phyloP scores from a whole-genome alignment of 2,797 vertebrate genomes.

The Scomberomorus guttatus region DNA sequence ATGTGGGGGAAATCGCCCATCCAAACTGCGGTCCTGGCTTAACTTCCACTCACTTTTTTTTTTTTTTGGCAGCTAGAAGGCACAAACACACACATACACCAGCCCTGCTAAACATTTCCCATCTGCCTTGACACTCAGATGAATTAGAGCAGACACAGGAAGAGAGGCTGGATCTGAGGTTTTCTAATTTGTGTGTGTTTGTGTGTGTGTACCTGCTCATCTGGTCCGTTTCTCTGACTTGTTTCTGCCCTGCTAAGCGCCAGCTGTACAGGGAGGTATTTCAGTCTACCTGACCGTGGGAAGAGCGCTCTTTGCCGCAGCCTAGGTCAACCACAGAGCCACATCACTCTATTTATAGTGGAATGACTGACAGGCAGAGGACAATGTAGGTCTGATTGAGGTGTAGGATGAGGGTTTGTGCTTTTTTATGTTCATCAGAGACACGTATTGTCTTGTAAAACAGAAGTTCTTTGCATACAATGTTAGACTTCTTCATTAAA shows the following conservation, averaged over 20 bases:
- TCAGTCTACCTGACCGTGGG: constrained; percentile 47
- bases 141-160: constrained; percentile 73
- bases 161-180: constrained; percentile 21
- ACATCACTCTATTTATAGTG: constrained; percentile 52
- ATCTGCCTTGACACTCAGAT: constrained; percentile 56
- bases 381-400: constrained; percentile 31
- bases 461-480: not conserved
- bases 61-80: constrained; percentile 37
- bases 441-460: not conserved
- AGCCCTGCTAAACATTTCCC: constrained; percentile 34
- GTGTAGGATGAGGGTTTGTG: not conserved
- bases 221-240: constrained; percentile 58
- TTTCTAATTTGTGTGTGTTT: constrained; percentile 1
- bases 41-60: constrained; percentile 19
- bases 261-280: constrained; percentile 68
- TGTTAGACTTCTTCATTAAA: not conserved
- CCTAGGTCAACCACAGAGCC: constrained; percentile 39
- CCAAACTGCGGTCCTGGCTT: constrained; percentile 45
- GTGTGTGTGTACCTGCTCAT: constrained; percentile 63
- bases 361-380: constrained; percentile 46
- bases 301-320: constrained; percentile 15
- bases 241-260: constrained; percentile 70
- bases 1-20: constrained; percentile 12
- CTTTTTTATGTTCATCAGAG: not conserved
- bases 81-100: not conserved